These are phyloP conservation scores for Triops cancriformis DNA, from an alignment of 1,140 invertebrate species.

Conservation along the genomic window DNA sequence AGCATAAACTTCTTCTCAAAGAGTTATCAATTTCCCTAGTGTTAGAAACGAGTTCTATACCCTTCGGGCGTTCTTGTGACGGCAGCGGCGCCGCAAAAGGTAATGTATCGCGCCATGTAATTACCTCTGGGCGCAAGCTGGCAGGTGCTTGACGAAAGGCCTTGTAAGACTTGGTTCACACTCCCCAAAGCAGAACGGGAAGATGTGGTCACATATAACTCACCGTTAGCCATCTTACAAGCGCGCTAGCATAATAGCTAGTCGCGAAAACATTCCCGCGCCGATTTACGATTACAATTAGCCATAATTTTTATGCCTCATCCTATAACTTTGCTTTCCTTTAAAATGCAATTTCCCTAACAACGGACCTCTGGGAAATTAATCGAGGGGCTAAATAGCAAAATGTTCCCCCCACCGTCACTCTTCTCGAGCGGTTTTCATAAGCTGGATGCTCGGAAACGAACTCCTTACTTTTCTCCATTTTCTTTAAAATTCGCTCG, in stretches of 20 bases:
- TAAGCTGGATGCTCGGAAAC: not conserved
- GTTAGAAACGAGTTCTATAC: not conserved
- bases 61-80: not conserved
- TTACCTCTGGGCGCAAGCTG: conserved; percentile 12
- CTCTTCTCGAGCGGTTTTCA: not conserved
- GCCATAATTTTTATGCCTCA: conserved; percentile 10
- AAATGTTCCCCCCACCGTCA: not conserved
- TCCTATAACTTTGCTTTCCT: not conserved
- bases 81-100: not conserved
- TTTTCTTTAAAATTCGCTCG: not conserved
- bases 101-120: conserved; percentile 5
- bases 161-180: conserved; percentile 6
- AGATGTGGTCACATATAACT: conserved; percentile 5
- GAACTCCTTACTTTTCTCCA: not conserved
- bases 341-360: not conserved
- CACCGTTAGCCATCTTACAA: not conserved
- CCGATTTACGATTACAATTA: not conserved
- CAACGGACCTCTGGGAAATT: conserved; percentile 10
- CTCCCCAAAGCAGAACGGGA: not conserved
- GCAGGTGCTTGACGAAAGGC: conserved; percentile 9
- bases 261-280: conserved; percentile 1
- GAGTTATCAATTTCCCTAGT: not conserved
- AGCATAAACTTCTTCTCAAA: not conserved
- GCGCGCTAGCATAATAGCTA: conserved; percentile 4
- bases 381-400: conserved; percentile 2